These are phyloP conservation scores for Patiria miniata DNA, from an alignment of 35 echinoderm and acorn worm species.

Conservation along the genomic window DNA sequence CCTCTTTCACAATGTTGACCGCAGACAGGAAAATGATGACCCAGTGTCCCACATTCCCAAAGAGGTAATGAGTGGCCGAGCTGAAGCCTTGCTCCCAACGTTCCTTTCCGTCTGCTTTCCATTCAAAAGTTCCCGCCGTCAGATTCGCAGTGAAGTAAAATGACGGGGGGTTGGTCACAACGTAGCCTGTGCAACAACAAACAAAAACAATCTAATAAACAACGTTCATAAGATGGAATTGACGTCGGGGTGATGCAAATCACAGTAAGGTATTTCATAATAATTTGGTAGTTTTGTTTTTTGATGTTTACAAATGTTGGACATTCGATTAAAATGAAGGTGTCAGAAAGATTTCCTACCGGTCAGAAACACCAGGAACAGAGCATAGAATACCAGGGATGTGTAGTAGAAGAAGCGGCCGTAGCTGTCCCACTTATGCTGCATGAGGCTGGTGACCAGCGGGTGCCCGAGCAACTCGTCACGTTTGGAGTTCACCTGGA, in stretches of 20 bases:
- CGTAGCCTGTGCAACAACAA: conserved; percentile 36
- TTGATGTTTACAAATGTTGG: too few species aligned
- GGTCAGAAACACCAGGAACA: conserved; percentile 78
- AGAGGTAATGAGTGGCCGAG: conserved; percentile 40
- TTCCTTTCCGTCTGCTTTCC: conserved; percentile 49
- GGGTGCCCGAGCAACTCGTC: conserved; percentile 89
- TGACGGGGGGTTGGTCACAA: conserved; percentile 85
- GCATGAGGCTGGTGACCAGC: conserved; percentile 79
- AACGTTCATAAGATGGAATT: too few species aligned
- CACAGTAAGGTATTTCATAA: too few species aligned
- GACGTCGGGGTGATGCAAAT: too few species aligned
- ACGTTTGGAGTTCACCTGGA: conserved; percentile 75
- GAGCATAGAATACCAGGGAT: conserved; percentile 72
- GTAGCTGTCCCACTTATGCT: conserved; percentile 92
- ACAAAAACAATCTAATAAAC: too few species aligned
- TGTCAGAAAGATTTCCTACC: neutral
- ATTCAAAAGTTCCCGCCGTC: conserved; percentile 20
- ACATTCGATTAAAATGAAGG: too few species aligned
- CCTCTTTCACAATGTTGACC: conserved; percentile 91
- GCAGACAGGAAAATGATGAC: conserved; percentile 74
- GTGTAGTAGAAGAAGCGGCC: conserved; percentile 91
- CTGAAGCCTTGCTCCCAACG: conserved; percentile 56
- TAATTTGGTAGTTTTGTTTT: too few species aligned
- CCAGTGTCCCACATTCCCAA: conserved; percentile 80
- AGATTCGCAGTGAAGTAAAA: conserved; percentile 54